Evolutionary conservation across 2,797 vertebrate genomes (phyloP).

Genomic region (Aotus griseimembra): DNA sequence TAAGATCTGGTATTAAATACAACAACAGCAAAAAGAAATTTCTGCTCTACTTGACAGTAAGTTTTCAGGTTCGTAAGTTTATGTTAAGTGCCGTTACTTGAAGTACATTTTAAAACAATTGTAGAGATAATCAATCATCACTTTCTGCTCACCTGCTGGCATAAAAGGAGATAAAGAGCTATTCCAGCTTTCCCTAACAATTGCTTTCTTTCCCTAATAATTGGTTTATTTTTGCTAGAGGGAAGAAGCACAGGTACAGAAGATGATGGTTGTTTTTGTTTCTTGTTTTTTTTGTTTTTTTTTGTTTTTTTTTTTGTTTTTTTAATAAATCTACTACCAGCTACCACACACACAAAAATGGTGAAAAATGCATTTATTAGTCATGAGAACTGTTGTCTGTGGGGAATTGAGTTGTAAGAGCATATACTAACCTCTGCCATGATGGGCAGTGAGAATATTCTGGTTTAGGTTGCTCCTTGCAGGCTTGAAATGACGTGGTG

Average conservation of each 20-base stretch:
- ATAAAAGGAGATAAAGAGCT: neutral
- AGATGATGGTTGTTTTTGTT: neutral
- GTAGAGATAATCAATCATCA: neutral
- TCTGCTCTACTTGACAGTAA: neutral
- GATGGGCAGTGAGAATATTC: neutral
- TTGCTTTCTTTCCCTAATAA: neutral
- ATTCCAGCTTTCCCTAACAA: neutral
- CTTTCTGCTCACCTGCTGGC: neutral
- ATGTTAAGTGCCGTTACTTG: neutral
- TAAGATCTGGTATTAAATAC: neutral
- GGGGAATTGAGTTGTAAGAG: neutral
- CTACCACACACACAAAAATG: neutral
- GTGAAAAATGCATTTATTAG: neutral
- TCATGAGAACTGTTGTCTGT: neutral
- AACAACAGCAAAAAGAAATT: neutral
- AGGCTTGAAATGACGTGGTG: neutral
- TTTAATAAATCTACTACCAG: neutral
- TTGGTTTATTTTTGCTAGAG: neutral
- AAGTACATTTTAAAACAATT: neutral
- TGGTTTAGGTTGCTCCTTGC: neutral
- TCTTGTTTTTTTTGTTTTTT: neutral
- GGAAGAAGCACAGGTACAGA: neutral
- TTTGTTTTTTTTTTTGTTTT: neutral
- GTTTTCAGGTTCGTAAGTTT: neutral
- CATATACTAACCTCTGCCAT: neutral